phyloP scores from a whole-genome alignment of 37 sponge, comb jelly and placozoan species.

The Amphimedon queenslandica region DNA sequence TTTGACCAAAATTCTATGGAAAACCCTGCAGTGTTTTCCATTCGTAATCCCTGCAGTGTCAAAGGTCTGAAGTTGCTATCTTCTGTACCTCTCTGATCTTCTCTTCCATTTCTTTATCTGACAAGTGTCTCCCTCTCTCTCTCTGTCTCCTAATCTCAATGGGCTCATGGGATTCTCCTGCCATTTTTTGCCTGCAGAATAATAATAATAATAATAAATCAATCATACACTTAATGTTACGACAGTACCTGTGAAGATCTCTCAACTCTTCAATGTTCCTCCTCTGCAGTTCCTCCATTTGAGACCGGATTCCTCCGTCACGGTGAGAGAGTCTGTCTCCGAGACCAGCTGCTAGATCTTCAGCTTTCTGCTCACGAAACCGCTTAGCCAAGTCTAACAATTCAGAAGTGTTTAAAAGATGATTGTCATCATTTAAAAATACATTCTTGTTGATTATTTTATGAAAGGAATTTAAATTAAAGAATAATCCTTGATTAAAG shows the following conservation, averaged over 20 bases:
- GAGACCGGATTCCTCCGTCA: slow-evolving; percentile 36
- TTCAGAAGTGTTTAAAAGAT: neutral
- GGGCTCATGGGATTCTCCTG: slow-evolving; percentile 1
- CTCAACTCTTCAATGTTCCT: slow-evolving; percentile 58
- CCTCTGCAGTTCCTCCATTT: slow-evolving; percentile 68
- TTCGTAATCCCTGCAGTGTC: too few relatives aligned
- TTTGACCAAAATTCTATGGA: too few relatives aligned
- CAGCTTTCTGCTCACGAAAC: neutral
- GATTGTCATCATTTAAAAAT: too few relatives aligned
- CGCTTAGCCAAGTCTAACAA: slow-evolving; percentile 1
- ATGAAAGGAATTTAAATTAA: too few relatives aligned
- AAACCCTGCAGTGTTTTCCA: too few relatives aligned
- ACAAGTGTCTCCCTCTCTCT: too few relatives aligned
- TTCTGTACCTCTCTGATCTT: too few relatives aligned
- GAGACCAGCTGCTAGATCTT: slow-evolving; percentile 19
- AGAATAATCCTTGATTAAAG: too few relatives aligned
- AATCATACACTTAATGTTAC: slow-evolving; percentile 10
- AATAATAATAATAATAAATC: neutral
- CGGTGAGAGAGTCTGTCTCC: slow-evolving; percentile 26
- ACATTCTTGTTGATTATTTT: too few relatives aligned
- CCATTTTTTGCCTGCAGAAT: neutral
- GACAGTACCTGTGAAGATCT: slow-evolving; percentile 40
- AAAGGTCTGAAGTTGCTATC: too few relatives aligned
- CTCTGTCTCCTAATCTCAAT: too few relatives aligned
- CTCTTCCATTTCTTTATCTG: too few relatives aligned